Evolutionary conservation across 2,888 invertebrate genomes (phyloP), one percentile per base, ranked within the genome.

Genomic region (Heliconius sara): DNA sequence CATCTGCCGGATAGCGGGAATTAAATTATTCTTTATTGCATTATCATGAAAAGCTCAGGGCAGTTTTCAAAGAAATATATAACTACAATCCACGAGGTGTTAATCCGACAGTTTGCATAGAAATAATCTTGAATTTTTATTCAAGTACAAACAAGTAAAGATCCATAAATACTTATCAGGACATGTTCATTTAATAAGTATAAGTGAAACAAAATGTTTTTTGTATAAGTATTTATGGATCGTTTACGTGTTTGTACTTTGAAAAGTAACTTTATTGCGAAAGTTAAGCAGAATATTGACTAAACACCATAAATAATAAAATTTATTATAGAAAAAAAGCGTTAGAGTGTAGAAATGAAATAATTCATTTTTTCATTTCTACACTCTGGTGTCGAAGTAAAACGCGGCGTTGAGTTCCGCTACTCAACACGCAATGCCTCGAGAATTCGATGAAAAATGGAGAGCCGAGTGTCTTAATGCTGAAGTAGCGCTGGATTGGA

Each of bases 11-110:
- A 78, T 78, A 67, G 39, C 67, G 73, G 67, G 27, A 74, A 78
- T 78, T 60, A 60, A 78, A 78, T 78, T 74, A 78, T 43, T 43
- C 67, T 39, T 73, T 74, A 78, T 78, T 68, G 27, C 67, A 78
- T 78, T 78, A 78, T 60, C 39, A 60, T 39, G 67, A 67, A 66
- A 78, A 78, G 78, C 78, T 65, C 67, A 25, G 39, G 34, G 67
- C 39, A 67, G 16, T 43, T 60, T 65, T 39, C 27, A 10, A 43
- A 7, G n/a, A 78, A 60, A 78, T 73, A 67, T 60, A 67, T 30
- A 75, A 22, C 43, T 22, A n/a, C n/a, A 22, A 6, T 25, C 39
- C 65, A 60, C 25, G 10, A 22, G 22, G 63, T 25, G 60, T 63
- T 27, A 16, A 16, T 34, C 63, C 0, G 22, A 65, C 12, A 43